Evolutionary conservation across 2,888 invertebrate genomes (phyloP).

Genomic region (Limnephilus lunatus): DNA sequence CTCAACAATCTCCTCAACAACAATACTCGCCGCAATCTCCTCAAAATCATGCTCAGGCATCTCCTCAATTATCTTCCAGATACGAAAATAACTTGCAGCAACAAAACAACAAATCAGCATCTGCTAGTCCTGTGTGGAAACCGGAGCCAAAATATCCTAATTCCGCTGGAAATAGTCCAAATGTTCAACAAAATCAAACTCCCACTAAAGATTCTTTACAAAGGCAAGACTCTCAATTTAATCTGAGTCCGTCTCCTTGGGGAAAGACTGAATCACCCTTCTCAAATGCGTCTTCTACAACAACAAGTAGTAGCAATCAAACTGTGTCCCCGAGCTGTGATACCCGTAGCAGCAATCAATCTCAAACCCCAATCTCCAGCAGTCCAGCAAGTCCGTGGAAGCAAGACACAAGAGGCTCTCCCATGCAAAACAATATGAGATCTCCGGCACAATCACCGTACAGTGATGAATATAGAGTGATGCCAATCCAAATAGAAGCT

Average conservation of each 20-base stretch:
- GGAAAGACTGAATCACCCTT: conserved; percentile 58
- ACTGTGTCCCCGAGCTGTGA: conserved; percentile 60
- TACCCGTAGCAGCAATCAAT: conserved; percentile 53
- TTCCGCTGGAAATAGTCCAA: conserved; percentile 47
- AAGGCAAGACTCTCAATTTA: conserved; percentile 76
- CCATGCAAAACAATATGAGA: conserved; percentile 66
- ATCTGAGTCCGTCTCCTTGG: conserved; percentile 76
- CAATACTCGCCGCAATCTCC: conserved; percentile 69
- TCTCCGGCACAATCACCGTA: conserved; percentile 65
- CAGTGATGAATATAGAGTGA: conserved; percentile 32
- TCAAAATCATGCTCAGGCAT: conserved; percentile 67
- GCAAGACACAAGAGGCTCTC: conserved; percentile 69
- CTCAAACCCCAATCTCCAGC: conserved; percentile 70
- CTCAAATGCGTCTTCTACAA: conserved; percentile 69
- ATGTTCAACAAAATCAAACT: conserved; percentile 40
- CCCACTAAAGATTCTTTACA: conserved; percentile 72
- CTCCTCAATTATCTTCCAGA: conserved; percentile 71
- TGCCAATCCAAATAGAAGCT: conserved; percentile 32
- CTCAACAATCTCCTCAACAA: conserved; percentile 70
- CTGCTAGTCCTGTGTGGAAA: conserved; percentile 73
- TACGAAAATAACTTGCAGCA: conserved; percentile 72
- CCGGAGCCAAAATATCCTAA: conserved; percentile 75
- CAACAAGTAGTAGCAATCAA: conserved; percentile 68
- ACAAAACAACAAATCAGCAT: conserved; percentile 64
- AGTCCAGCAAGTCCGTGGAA: conserved; percentile 75